A percentile compares a stretch with the other conserved stretches of the same genome.
Evolutionary conservation across 2,797 vertebrate species (phyloP).

Genomic region (Pseudotriccus pelzelni): DNA sequence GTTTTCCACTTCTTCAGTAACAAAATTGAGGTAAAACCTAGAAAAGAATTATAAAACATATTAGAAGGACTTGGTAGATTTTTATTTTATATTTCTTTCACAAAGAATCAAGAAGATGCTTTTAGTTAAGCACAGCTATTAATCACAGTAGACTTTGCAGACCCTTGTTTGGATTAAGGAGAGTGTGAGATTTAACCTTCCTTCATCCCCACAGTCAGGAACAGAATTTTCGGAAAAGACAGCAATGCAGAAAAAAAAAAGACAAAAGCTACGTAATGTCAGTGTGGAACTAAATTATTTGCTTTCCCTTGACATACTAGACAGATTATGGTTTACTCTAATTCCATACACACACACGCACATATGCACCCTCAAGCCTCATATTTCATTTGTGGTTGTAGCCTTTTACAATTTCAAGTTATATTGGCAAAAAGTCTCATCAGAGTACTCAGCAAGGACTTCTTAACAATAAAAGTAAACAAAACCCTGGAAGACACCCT

Average conservation of each 20-base stretch:
- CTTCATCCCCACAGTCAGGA: background rate
- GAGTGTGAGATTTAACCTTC: background rate
- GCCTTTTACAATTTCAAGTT: background rate
- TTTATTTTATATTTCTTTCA: background rate
- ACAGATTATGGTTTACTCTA: background rate
- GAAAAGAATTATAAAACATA: constrained; percentile 9
- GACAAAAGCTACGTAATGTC: background rate
- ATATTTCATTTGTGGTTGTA: background rate
- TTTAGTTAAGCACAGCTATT: background rate
- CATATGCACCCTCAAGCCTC: rapidly evolving
- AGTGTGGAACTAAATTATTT: background rate
- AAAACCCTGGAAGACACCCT: background rate
- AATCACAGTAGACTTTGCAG: background rate
- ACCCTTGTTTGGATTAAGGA: background rate
- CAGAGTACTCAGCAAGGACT: background rate
- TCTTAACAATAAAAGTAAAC: background rate
- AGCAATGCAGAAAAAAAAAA: background rate
- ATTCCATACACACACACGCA: background rate
- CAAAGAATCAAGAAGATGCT: background rate
- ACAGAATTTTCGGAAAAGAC: background rate
- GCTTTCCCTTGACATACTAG: background rate
- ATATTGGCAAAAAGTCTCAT: background rate
- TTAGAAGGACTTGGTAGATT: background rate
- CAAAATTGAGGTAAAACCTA: constrained; percentile 98
- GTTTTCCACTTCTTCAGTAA: constrained; percentile 93